These are phyloP conservation scores for Struthidea cinerea DNA, from an alignment of 2,113 vertebrate genomes.

Conservation along the genomic window DNA sequence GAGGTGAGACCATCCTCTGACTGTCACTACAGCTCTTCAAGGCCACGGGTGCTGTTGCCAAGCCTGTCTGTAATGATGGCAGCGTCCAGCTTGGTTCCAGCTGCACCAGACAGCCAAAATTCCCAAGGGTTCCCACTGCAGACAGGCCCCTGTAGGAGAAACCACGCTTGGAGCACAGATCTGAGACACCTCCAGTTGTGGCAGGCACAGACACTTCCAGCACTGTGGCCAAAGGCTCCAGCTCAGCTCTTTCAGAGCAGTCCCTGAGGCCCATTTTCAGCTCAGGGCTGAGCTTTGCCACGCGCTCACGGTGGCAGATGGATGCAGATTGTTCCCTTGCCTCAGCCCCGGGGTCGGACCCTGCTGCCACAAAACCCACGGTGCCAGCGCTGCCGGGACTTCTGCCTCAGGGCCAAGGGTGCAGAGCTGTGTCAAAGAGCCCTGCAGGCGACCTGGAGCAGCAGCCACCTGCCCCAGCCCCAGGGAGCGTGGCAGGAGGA, in stretches of 20 bases:
- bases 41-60: neutral
- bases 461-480: neutral
- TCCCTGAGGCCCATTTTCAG: neutral
- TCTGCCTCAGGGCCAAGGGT: neutral
- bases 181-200: neutral
- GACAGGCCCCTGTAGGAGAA: neutral
- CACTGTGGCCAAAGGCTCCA: neutral
- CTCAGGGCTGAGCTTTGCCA: neutral
- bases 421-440: neutral
- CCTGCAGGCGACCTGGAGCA: neutral
- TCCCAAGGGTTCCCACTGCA: neutral
- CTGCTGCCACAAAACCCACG: neutral
- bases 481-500: neutral
- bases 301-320: accelerated
- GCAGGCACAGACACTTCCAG: neutral
- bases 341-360: neutral
- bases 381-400: neutral
- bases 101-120: neutral
- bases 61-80: neutral
- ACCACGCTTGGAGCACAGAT: accelerated
- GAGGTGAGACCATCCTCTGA: neutral
- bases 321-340: neutral
- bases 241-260: neutral
- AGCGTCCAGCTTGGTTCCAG: neutral
- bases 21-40: neutral